These are phyloP conservation scores for Botia almorhae DNA, from an alignment of 2,797 vertebrate species.

Conservation along the genomic window DNA sequence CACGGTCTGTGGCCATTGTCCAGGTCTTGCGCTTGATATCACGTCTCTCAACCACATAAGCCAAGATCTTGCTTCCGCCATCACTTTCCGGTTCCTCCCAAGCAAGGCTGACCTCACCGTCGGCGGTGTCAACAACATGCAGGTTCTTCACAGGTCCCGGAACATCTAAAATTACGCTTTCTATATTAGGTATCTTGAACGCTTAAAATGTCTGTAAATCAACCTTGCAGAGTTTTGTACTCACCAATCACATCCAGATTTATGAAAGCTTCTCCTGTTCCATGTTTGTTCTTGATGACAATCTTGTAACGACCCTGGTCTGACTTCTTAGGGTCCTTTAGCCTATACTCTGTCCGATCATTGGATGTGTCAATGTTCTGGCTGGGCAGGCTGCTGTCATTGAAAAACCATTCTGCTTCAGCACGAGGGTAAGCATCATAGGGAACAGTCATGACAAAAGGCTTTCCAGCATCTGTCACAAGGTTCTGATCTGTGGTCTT, in stretches of 20 bases:
- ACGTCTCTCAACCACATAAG: constrained; percentile 93
- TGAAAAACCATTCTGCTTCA: constrained; percentile 92
- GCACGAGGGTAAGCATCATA: constrained; percentile 96
- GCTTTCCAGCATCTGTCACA: constrained; percentile 93
- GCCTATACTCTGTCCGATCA: constrained; percentile 88
- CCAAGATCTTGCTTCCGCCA: constrained; percentile 93
- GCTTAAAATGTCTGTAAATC: not conserved
- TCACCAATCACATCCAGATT: constrained; percentile 95
- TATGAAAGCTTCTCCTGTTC: constrained; percentile 90
- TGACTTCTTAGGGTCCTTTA: constrained; percentile 88
- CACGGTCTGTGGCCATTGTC: constrained; percentile 89
- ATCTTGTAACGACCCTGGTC: constrained; percentile 90
- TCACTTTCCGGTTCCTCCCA: constrained; percentile 97
- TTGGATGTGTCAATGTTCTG: constrained; percentile 89
- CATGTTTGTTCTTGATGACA: constrained; percentile 94
- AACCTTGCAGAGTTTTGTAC: constrained; percentile 51
- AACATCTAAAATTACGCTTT: constrained; percentile 79
- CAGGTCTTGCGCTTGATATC: constrained; percentile 95
- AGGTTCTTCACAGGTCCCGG: constrained; percentile 94
- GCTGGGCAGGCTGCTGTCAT: constrained; percentile 80
- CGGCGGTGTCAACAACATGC: constrained; percentile 90
- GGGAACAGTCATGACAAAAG: constrained; percentile 90
- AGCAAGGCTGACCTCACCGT: constrained; percentile 94
- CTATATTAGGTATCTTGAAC: constrained; percentile 9
- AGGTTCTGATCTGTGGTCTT: constrained; percentile 95